Evolutionary conservation across 2,797 vertebrate species (phyloP), one percentile per base, ranked within the genome.

Genomic region (Girardinus metallicus): DNA sequence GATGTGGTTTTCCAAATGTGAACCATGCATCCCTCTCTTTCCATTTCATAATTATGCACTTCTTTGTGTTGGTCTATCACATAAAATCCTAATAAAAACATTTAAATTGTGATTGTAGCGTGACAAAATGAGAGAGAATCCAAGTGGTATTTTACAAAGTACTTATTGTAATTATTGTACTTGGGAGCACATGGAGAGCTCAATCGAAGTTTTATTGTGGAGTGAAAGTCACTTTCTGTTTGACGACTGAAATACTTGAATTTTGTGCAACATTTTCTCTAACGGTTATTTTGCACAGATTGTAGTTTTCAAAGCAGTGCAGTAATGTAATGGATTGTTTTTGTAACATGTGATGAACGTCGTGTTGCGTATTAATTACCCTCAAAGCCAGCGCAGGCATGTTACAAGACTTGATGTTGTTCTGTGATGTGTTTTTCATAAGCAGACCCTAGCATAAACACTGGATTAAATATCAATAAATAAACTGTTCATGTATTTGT

Each of bases 201-300:
- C 46, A 85, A 91, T 95, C 92, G 93, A 92, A 92, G 92, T 12
- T 80, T 83, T 70, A 85, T 86, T 51, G 84, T 81, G 79, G 31
- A 83, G 78, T 78, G 55, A 84, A 80, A 49, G 77, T 84, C 31
- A 83, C n/a, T 75, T 83, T 80, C 81, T 77, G 44, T 87, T 86
- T 83, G 73, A 83, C 41, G 60, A 82, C 85, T 78, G 64, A 83
- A 86, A 93, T 91, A 94, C 92, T 93, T 94, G 91, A 94, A 93
- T 86, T 87, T 86, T 57, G 76, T 79, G 90, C 87, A 89, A 85
- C 85, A 83, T 79, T 87, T 80, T 77, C 74, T 91, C 81, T 53
- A 70, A 81, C 77, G 18, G 23, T 77, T 84, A 80, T 62, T 91
- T 88, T 88, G 82, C 87, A 86, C 87, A 79, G 71, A 75, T 83